Evolutionary conservation across 2,797 vertebrate species (phyloP).

Genomic region (Syndactyla subalaris): DNA sequence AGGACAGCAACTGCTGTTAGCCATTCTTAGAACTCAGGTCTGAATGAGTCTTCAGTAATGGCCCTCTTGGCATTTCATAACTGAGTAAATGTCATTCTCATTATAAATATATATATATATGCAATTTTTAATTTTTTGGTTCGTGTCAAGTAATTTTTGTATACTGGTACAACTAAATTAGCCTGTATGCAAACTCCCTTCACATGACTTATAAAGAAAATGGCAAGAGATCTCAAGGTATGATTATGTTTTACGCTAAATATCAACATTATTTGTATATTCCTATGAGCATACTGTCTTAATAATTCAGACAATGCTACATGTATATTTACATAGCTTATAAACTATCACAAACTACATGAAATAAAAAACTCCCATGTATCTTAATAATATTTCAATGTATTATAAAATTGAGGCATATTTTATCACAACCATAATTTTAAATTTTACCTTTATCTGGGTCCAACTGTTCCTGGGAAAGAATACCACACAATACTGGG

Average conservation of each 20-base stretch:
- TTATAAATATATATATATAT: neutral
- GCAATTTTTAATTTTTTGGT: neutral
- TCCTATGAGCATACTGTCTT: neutral
- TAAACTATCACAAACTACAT: neutral
- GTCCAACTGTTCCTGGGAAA: slow-evolving; percentile 81
- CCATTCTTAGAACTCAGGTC: neutral
- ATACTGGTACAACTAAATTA: neutral
- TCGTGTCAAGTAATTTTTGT: neutral
- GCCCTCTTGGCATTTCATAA: neutral
- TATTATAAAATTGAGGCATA: neutral
- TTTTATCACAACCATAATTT: neutral
- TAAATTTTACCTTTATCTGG: slow-evolving; percentile 82
- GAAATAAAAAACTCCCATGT: neutral
- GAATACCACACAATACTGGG: slow-evolving; percentile 82
- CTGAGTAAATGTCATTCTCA: neutral
- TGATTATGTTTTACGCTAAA: neutral
- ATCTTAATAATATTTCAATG: neutral
- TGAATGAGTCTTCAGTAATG: neutral
- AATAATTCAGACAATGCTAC: neutral
- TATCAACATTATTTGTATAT: neutral
- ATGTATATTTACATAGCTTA: neutral
- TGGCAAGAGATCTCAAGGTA: neutral
- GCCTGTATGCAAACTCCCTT: neutral
- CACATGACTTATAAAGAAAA: neutral
- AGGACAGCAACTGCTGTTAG: neutral